These are phyloP conservation scores for Lottia gigantea DNA, from an alignment of 2,888 invertebrate genomes.

Conservation along the genomic window DNA sequence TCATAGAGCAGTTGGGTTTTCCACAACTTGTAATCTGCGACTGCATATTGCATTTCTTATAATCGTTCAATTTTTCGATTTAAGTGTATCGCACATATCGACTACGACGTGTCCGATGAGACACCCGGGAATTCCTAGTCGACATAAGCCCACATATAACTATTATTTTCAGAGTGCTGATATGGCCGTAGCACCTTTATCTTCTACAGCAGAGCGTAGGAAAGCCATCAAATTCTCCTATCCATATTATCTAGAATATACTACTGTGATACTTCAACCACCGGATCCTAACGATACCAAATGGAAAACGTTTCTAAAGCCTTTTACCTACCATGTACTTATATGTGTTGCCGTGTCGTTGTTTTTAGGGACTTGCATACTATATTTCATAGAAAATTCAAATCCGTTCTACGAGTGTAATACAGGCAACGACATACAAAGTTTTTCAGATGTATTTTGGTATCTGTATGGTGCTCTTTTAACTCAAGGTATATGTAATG, in stretches of 20 bases:
- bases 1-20: no score
- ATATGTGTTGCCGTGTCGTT: conserved; percentile 38
- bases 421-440: not conserved
- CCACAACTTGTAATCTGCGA: no score
- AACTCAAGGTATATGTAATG: conserved; percentile 80
- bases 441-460: conserved; percentile 73
- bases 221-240: conserved; percentile 90
- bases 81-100: no score
- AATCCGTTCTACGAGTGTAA: conserved; percentile 25
- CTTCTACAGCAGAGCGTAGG: conserved; percentile 90
- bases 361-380: conserved; percentile 34
- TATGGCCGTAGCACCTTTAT: conserved; percentile 82
- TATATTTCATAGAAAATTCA: conserved; percentile 41
- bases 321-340: conserved; percentile 46
- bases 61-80: no score
- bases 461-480: conserved; percentile 90
- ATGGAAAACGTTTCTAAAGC: conserved; percentile 48
- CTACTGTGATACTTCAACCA: conserved; percentile 43
- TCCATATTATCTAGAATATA: conserved; percentile 72
- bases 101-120: no score
- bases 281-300: conserved; percentile 39
- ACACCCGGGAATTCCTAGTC: no score
- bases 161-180: conserved; percentile 78
- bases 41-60: no score
- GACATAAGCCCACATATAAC: no score